Base-by-base conservation (phyloP, 2,888 invertebrate species). In the Stenurella melanura region DNA sequence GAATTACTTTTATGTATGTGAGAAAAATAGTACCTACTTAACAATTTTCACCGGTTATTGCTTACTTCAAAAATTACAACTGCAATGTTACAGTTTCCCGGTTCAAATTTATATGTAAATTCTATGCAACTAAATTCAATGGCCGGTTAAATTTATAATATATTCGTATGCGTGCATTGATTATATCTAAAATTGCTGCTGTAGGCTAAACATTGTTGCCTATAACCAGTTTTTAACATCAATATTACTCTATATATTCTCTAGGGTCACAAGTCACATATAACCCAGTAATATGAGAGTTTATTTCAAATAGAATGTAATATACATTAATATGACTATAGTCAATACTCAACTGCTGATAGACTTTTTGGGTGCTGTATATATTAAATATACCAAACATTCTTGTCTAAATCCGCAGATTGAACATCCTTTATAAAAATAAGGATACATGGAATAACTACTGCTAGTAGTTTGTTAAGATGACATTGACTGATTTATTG, bases 61-160 rank as follows among this genome's bases (percentile, higher is more conserved):
- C 42, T 38, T 18, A 50, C 50, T 15, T 42, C 17, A 6, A 18
- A 63, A 63, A 38, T 18, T 34, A 6, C 38, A 38, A 63, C 15
- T 11, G 9, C 30, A 63, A 64, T 64, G 42, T 64, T 64, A 34
- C 64, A 42, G 15, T 21, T 26, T 30, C 21, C 18, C 15, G 50
- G 50, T 74, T 76, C 73, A 63, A 76, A 78, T 76, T 76, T 73
- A 75, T 72, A 78, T 76, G 75, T 74, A 74, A 78, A 78, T 78
- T 72, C 64, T 38, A 71, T 73, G 74, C 76, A 76, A 76, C 76
- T 68, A 75, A 76, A 76, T 78, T 67, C 61, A 60, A 56, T 63
- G 67, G 18, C 61, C 64, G 50, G 78, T 67, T 71, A 57, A 74
- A 76, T 78, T 76, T 78, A 73, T 73, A 71, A 71, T 73, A 57